These are phyloP conservation scores for Catharus ustulatus DNA, from an alignment of 2,797 vertebrate species.

Conservation along the genomic window DNA sequence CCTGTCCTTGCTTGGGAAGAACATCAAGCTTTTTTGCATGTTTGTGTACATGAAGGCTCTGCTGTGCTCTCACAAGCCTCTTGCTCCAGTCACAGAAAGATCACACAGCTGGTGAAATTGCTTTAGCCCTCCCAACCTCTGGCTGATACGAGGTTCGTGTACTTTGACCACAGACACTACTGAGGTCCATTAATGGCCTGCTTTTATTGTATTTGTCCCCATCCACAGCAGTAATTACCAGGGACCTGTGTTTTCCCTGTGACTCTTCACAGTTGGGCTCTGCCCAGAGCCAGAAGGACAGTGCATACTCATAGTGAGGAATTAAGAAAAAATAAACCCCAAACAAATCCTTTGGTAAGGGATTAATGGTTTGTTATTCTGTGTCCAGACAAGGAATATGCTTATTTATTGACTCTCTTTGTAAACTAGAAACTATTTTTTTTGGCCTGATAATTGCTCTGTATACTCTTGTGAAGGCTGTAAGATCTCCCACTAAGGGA, in stretches of 20 bases:
- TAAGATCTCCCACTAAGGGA: neutral
- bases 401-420: neutral
- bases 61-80: neutral
- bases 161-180: neutral
- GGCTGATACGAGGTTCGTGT: neutral
- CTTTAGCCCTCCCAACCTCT: neutral
- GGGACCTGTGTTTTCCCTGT: neutral
- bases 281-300: neutral
- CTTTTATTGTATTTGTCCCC: conserved; percentile 1
- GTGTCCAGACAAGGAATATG: neutral
- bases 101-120: neutral
- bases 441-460: neutral
- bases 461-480: neutral
- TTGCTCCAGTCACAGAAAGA: neutral
- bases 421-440: neutral
- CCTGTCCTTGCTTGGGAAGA: neutral
- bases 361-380: neutral
- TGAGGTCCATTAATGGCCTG: neutral
- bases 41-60: neutral
- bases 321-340: neutral
- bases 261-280: neutral
- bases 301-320: neutral
- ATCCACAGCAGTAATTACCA: neutral
- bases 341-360: neutral
- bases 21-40: neutral